These are phyloP conservation scores for Sander lucioperca DNA, from an alignment of 2,113 vertebrate species.

Conservation along the genomic window DNA sequence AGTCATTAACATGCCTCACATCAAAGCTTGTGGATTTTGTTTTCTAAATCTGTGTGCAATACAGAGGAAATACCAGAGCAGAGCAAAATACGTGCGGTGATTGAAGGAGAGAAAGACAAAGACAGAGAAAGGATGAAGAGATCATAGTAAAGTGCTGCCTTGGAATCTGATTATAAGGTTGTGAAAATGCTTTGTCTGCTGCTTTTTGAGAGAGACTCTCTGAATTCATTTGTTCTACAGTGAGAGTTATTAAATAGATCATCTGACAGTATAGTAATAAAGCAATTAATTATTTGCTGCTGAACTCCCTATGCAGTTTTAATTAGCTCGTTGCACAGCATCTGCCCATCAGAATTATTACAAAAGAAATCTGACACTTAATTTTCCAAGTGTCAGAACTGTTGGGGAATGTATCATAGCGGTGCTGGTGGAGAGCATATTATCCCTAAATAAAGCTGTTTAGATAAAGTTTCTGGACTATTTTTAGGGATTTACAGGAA, in stretches of 20 bases:
- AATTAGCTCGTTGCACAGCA: conserved; percentile 57
- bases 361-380: conserved; percentile 33
- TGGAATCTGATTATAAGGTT: conserved; percentile 28
- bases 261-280: conserved; percentile 50
- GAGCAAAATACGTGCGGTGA: conserved; percentile 1
- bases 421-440: not conserved
- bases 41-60: conserved; percentile 16
- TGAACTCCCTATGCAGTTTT: conserved; percentile 44
- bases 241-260: conserved; percentile 52
- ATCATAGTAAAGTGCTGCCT: conserved; percentile 22
- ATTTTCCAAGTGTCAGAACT: conserved; percentile 28
- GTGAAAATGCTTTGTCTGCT: conserved; percentile 30
- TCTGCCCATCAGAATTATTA: conserved; percentile 59
- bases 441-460: conserved; percentile 23
- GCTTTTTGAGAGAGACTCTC: conserved; percentile 31
- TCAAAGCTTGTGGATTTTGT: conserved; percentile 19
- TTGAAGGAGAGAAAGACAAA: conserved; percentile 12
- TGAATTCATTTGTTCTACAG: conserved; percentile 41
- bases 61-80: conserved; percentile 26
- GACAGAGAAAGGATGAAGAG: not conserved
- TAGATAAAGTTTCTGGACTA: not conserved
- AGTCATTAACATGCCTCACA: conserved; percentile 49
- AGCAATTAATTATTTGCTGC: conserved; percentile 50
- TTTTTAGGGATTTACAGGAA: not conserved
- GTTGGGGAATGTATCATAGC: conserved; percentile 2